These are phyloP conservation scores for Bombyx mori DNA, from an alignment of 1,140 invertebrate genomes.

Conservation along the genomic window DNA sequence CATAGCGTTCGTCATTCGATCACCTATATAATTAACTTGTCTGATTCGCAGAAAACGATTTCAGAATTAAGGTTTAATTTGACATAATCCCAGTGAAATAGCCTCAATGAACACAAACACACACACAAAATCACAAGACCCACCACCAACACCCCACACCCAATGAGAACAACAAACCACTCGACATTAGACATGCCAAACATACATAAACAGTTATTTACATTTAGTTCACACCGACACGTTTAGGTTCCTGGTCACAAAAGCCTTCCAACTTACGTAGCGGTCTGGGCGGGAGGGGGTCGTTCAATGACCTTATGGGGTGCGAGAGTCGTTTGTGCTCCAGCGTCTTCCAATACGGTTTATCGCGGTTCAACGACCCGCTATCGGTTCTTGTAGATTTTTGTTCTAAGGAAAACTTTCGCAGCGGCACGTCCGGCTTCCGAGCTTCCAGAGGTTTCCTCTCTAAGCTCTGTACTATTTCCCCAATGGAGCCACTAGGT, in stretches of 20 bases:
- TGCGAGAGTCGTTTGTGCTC: slow-evolving; percentile 61
- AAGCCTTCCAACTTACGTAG: slow-evolving; percentile 61
- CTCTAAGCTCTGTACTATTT: slow-evolving; percentile 38
- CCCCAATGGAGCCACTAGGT: slow-evolving; percentile 23
- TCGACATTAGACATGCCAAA: slow-evolving; percentile 18
- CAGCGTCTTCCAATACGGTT: slow-evolving; percentile 56
- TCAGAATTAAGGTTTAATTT: too few relatives aligned
- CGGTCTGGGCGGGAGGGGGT: slow-evolving; percentile 35
- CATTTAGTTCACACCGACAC: slow-evolving; percentile 47
- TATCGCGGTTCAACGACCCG: slow-evolving; percentile 37
- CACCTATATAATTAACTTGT: too few relatives aligned
- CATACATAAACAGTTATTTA: slow-evolving; percentile 47
- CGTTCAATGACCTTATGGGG: slow-evolving; percentile 54
- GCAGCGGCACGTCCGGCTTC: slow-evolving; percentile 19
- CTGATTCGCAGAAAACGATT: too few relatives aligned
- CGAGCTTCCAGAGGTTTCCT: slow-evolving; percentile 18
- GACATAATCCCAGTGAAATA: too few relatives aligned
- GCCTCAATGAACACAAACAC: too few relatives aligned
- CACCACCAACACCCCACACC: slow-evolving; percentile 14
- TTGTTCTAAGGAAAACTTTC: slow-evolving; percentile 46
- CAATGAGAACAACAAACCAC: slow-evolving; percentile 20
- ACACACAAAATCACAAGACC: too few relatives aligned
- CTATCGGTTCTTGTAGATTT: slow-evolving; percentile 24
- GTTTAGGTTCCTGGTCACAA: slow-evolving; percentile 30
- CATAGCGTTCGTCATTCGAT: too few relatives aligned